Evolutionary conservation across 2,797 vertebrate species (phyloP), one percentile per base, ranked within the genome.

Genomic region (Sternarchorhynchus goeldii): DNA sequence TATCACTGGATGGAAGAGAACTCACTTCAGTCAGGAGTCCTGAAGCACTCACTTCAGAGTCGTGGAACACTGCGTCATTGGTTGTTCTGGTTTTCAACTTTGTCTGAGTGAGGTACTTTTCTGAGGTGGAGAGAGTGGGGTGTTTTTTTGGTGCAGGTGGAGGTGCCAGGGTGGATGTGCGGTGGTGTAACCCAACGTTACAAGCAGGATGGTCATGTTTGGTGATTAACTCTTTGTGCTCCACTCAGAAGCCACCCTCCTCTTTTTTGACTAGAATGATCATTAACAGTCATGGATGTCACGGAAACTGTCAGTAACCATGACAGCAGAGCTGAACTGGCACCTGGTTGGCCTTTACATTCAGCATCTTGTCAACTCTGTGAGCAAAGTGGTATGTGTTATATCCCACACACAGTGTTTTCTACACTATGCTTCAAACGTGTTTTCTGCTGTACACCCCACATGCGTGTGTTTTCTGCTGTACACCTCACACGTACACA

Each of bases 371-470:
- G 68, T 56, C 39, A 77, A 65, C 68, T 65, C 18, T 74, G 79
- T 77, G 78, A 55, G 4, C 68, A 67, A 39, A 55, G 76, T 29
- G 85, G 84, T 87, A 85, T 69, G 84, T 82, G 20, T 25, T 25
- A 25, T 25, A 25, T 25, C 25, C 25, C 6, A 36, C 34, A 36
- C 34, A 36, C 34, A 36, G 34, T 7, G 6, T 36, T 36, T 36
- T 36, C 34, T 36, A 7, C 6, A 7, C 25, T 25, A 25, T 25
- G 34, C 6, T 36, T 36, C 34, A 36, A 4, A 36, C 34, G 34
- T n/a, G n/a, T 36, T 36, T 36, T 36, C 6, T 36, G 34, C 34
- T 3, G 34, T 36, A 36, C 34, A 36, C 34, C 34, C 6, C 34
- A 36, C 34, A 36, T 6, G 34, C 6, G 34, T 36, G 34, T 36